These are phyloP conservation scores for Philotrypesis tridentata DNA, from an alignment of 1,140 invertebrate genomes.

Conservation along the genomic window DNA sequence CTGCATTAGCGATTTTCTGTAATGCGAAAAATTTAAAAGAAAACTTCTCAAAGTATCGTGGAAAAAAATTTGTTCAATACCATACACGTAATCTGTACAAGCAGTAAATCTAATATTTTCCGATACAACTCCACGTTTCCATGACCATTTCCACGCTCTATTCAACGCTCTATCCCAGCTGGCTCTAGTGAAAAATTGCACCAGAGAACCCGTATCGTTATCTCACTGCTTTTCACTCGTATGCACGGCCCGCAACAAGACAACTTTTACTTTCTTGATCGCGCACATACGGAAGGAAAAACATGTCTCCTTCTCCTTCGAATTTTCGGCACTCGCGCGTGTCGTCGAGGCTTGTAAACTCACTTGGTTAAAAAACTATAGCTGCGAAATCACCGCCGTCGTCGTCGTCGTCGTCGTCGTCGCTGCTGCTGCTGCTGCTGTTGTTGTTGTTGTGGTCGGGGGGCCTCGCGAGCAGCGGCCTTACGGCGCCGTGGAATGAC, in stretches of 20 bases:
- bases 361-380: neutral
- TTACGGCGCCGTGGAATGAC: conserved; percentile 65
- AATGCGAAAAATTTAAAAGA: neutral
- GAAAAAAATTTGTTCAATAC: too few relatives aligned
- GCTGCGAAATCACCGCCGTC: too few relatives aligned
- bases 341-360: neutral
- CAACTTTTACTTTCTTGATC: conserved; percentile 18
- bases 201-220: neutral
- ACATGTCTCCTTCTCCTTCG: neutral
- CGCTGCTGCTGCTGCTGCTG: too few relatives aligned
- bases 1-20: neutral
- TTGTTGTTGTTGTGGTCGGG: neutral
- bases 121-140: too few relatives aligned
- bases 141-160: too few relatives aligned
- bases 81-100: too few relatives aligned
- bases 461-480: conserved; percentile 32
- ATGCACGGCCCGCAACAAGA: neutral
- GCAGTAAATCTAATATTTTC: too few relatives aligned
- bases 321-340: neutral
- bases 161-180: too few relatives aligned
- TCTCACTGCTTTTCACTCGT: neutral
- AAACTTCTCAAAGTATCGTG: neutral
- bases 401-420: too few relatives aligned
- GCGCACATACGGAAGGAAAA: neutral
- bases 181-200: neutral